Evolutionary conservation across 2,113 vertebrate genomes (phyloP), one percentile per base, ranked within the genome.

Genomic region (Pollachius pollachius): DNA sequence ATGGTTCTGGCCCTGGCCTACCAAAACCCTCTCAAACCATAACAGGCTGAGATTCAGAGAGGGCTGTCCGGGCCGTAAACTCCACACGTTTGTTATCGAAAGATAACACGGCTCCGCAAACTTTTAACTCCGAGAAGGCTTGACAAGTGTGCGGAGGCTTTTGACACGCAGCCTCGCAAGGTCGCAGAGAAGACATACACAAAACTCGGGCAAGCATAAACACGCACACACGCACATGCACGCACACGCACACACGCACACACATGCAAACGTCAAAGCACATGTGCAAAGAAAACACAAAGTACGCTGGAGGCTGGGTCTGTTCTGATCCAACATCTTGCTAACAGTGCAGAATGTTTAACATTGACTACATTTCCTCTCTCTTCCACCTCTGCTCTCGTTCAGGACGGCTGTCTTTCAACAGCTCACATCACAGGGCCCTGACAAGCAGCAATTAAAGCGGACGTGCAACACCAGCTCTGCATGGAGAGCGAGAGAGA

Each of bases 381-480:
- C 64, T 21, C 5, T 30, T 76, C 52, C 68, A 30, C 56, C 68
- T 79, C 61, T 75, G 59, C 63, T 81, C 73, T 88, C 75, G 76
- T 74, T 60, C 58, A 82, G 75, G 83, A 87, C 6, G 71, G 58
- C 75, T 84, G 81, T 85, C 88, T 89, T 79, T 90, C 81, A 85
- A 81, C 76, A 72, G 79, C 74, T 78, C 75, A 85, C 85, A 91
- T 88, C 88, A 89, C 84, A 92, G 87, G 16, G 89, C 80, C 77
- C 84, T 67, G 82, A 81, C 85, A 87, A 91, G 90, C 16, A 58
- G 84, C 88, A 91, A 92, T 90, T 92, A 93, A 93, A 91, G 85
- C 71, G 82, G 86, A 88, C 81, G 85, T 84, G 85, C 88, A 83
- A 81, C 81, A 88, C 74, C 70, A 75, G 71, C 76, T 85, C 73